Base-by-base conservation (phyloP, 2,797 vertebrate species). In the Philypnodon macrostomus region DNA sequence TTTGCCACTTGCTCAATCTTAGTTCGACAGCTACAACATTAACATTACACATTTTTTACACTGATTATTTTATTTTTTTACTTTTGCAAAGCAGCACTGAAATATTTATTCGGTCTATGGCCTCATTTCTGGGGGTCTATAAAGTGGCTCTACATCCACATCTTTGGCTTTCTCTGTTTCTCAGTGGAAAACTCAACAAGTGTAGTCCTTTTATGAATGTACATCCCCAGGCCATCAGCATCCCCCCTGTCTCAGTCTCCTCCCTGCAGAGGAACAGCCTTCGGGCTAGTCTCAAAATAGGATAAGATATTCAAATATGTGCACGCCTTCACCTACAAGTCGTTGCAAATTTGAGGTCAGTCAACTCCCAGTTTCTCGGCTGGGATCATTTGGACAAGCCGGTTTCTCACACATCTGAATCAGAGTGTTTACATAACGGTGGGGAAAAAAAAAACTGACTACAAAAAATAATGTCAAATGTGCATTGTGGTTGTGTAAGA, bases 301-400 rank as follows among this genome's bases (percentile, higher is more conserved):
- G 60, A 82, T 74, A 65, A 77, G 59, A 83, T 83, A 83, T 82
- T 88, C 71, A 75, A 80, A 85, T 75, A 65, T 57, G 72, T 71
- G 67, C 29, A 46, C 30, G 10, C 16, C 27, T 73, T 84, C 68
- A 73, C 70, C 78, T 77, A 67, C 68, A 47, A 73, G 75, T 53
- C 59, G 14, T 39, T 42, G 12, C 11, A 8, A 52, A 67, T 61
- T 63, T 5, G 40, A 75, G 77, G 73, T 70, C 70, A 81, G 48
- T 26, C 40, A 4, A 64, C 58, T 57, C 45, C 30, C 29, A 29
- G 56, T 54, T 34, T 41, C 56, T 55, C 19, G 7, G 27, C 52
- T 39, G 58, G 46, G 47, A 56, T n/a, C n/a, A 70, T 54, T 62
- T 39, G 54, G 21, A 51, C 57, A 27, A 10, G 36, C 11, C 14